phyloP scores from a whole-genome alignment of 2,888 invertebrate species.

The Aricia artaxerxes region DNA sequence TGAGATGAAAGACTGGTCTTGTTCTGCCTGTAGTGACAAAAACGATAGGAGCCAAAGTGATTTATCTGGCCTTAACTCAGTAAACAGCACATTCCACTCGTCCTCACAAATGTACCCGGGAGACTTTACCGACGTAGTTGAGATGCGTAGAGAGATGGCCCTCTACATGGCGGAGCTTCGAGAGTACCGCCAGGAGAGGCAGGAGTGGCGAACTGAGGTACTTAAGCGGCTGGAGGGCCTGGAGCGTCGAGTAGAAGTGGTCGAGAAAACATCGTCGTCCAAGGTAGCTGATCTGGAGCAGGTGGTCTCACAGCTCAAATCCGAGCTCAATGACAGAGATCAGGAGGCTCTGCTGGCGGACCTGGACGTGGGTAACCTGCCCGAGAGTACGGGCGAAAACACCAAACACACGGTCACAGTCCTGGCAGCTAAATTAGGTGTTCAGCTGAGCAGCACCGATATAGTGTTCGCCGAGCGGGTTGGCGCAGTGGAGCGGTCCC shows the following conservation, averaged over 20 bases:
- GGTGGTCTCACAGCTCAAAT: not conserved
- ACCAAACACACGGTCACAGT: constrained; percentile 17
- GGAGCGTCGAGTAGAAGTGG: too few species aligned
- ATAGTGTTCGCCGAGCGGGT: constrained; percentile 30
- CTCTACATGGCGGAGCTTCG: not conserved
- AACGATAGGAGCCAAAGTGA: not conserved
- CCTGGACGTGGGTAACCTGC: not conserved
- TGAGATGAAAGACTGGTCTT: not conserved
- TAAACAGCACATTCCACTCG: not conserved
- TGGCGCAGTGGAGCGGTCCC: constrained; percentile 5
- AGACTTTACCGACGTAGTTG: not conserved
- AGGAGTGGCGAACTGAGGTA: not conserved
- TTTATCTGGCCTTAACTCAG: not conserved
- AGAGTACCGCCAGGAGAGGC: constrained; percentile 1
- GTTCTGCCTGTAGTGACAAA: not conserved
- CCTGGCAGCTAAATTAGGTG: constrained; percentile 23
- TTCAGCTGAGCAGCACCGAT: constrained; percentile 21
- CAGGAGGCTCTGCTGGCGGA: constrained; percentile 5
- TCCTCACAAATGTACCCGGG: not conserved
- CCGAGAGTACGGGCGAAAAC: constrained; percentile 8
- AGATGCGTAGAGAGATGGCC: not conserved
- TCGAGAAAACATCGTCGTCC: too few species aligned
- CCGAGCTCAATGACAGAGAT: constrained; percentile 12
- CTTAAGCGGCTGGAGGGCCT: not conserved
- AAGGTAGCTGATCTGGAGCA: too few species aligned